Conservation (phyloP, 1,140 invertebrate genomes). For the Sinella curviseta region DNA sequence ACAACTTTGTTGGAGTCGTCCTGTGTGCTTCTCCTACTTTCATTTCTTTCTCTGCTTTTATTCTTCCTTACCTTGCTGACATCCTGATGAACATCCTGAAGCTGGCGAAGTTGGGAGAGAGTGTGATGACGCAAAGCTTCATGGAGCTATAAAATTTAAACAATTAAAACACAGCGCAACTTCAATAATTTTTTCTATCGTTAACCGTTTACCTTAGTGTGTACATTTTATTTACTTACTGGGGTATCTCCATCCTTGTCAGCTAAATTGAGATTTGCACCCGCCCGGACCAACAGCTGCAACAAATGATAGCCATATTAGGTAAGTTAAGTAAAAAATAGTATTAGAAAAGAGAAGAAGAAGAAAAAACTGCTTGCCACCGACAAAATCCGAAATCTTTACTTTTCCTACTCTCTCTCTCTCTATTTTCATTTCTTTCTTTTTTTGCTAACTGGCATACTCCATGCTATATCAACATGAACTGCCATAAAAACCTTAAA, state of each 20-base stretch:
- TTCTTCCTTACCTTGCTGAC: constrained; percentile 70
- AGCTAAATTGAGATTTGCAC: constrained; percentile 89
- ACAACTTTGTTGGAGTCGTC: too few relatives aligned
- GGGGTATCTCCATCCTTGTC: constrained; percentile 88
- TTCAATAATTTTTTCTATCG: not conserved
- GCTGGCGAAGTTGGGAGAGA: constrained; percentile 85
- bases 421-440: not conserved
- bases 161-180: not conserved
- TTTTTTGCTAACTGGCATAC: not conserved
- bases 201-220: not conserved
- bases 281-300: constrained; percentile 85
- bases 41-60: not conserved
- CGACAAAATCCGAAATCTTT: not conserved
- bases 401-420: not conserved
- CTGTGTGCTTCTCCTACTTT: not conserved
- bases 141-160: constrained; percentile 88
- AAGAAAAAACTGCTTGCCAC: not conserved
- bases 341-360: not conserved
- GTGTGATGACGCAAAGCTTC: constrained; percentile 94
- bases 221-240: not conserved
- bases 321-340: not conserved
- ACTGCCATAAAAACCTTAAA: not conserved
- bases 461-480: not conserved
- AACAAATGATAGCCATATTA: constrained; percentile 40
- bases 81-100: constrained; percentile 87